Conservation (phyloP, 2,797 vertebrate species). For the Crypturellus tataupa region DNA sequence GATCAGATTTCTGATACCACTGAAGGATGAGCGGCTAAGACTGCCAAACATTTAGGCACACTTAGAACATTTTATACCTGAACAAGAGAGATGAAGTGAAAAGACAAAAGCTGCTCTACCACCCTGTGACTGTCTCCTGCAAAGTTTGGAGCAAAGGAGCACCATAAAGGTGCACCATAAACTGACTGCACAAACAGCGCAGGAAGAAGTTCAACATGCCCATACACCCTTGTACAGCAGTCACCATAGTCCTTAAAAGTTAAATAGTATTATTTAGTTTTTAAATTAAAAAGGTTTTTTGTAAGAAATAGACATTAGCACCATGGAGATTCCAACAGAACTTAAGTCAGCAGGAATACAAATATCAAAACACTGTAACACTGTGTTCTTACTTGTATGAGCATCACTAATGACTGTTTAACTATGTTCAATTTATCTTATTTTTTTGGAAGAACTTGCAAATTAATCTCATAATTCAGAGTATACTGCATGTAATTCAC, state of each 20-base stretch:
- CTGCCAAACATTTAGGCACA: background rate
- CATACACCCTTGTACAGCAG: background rate
- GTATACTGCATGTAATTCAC: background rate
- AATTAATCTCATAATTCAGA: background rate
- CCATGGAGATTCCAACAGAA: background rate
- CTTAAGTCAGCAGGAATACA: background rate
- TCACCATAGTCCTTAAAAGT: too few species aligned
- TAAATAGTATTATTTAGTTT: background rate
- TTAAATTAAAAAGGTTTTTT: background rate
- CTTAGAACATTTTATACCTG: accelerated
- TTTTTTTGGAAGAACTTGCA: background rate
- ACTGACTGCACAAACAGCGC: background rate
- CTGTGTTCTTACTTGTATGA: background rate
- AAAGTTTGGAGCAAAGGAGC: background rate
- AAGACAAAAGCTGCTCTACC: background rate
- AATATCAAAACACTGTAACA: background rate
- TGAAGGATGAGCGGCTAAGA: background rate
- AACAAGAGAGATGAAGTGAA: background rate
- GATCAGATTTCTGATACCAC: background rate
- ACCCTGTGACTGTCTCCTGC: background rate
- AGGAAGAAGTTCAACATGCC: background rate
- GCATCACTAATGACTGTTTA: background rate
- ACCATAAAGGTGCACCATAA: too few species aligned
- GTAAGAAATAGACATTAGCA: background rate
- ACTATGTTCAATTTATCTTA: accelerated